Percentiles rank a stretch among this genome's conserved stretches.
phyloP scores from a whole-genome alignment of 1,140 invertebrate species.

The Scylla paramamosain region DNA sequence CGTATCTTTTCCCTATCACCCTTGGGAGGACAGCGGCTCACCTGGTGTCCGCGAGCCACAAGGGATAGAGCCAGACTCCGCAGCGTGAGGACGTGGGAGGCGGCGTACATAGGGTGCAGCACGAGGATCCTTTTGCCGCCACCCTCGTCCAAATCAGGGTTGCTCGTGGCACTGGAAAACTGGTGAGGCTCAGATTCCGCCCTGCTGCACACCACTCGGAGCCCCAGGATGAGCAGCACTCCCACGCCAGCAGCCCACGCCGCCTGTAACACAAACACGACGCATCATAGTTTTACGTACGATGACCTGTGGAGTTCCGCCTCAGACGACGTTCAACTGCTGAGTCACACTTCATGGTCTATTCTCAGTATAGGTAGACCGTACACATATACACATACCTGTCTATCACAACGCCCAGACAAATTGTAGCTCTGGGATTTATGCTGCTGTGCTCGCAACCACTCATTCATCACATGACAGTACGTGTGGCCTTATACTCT shows the following conservation, averaged over 20 bases:
- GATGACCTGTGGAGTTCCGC: no score
- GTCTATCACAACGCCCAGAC: no score
- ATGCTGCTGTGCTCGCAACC: no score
- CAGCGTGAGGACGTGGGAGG: conserved; percentile 76
- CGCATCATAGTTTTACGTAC: neutral
- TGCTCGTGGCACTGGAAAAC: neutral
- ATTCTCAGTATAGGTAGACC: no score
- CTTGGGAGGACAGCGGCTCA: conserved; percentile 14
- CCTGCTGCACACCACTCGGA: neutral
- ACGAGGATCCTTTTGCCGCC: conserved; percentile 59
- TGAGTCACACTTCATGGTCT: no score
- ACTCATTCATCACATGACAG: no score
- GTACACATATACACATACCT: no score
- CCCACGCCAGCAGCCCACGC: neutral
- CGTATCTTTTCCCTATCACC: no score
- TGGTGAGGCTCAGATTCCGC: neutral
- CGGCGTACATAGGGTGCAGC: conserved; percentile 77
- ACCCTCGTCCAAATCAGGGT: neutral
- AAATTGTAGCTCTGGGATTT: no score
- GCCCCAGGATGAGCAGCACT: neutral
- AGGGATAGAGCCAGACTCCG: conserved; percentile 68
- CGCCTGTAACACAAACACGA: neutral
- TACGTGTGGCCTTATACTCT: no score
- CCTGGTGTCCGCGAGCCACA: conserved; percentile 74
- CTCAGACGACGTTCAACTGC: no score